Conservation (phyloP, 2,113 vertebrate genomes). For the Atractosteus spatula region DNA sequence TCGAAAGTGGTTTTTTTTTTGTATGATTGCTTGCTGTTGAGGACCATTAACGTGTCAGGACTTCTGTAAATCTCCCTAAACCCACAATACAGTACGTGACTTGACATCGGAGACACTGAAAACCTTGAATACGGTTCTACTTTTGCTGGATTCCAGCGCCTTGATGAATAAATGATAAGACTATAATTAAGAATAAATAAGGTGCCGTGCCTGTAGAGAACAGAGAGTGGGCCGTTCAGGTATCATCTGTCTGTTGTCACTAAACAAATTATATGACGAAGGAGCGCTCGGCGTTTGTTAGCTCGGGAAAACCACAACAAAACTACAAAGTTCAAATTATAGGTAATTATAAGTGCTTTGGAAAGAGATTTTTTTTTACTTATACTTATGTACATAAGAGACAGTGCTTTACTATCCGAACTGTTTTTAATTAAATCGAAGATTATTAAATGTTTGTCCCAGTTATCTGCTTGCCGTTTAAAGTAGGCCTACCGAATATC, state of each 20-base stretch:
- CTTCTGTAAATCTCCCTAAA: constrained; percentile 27
- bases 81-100: constrained; percentile 31
- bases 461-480: too few species aligned
- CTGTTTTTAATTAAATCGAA: too few species aligned
- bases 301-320: too few species aligned
- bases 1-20: neutral
- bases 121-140: constrained; percentile 26
- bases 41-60: constrained; percentile 16
- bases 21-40: neutral
- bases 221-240: constrained; percentile 37
- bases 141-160: constrained; percentile 45
- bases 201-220: constrained; percentile 44
- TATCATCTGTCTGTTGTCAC: constrained; percentile 20
- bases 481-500: too few species aligned
- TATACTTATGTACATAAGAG: too few species aligned
- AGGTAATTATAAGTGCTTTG: too few species aligned
- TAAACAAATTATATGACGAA: too few species aligned
- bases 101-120: constrained; percentile 30
- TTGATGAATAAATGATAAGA: constrained; percentile 63
- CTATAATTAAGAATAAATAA: constrained; percentile 30
- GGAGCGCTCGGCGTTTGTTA: too few species aligned
- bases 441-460: too few species aligned
- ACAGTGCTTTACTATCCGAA: too few species aligned
- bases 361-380: too few species aligned
- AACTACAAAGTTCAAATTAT: too few species aligned